Base-by-base conservation (phyloP, 2,113 vertebrate genomes). In the Barbus barbus region DNA sequence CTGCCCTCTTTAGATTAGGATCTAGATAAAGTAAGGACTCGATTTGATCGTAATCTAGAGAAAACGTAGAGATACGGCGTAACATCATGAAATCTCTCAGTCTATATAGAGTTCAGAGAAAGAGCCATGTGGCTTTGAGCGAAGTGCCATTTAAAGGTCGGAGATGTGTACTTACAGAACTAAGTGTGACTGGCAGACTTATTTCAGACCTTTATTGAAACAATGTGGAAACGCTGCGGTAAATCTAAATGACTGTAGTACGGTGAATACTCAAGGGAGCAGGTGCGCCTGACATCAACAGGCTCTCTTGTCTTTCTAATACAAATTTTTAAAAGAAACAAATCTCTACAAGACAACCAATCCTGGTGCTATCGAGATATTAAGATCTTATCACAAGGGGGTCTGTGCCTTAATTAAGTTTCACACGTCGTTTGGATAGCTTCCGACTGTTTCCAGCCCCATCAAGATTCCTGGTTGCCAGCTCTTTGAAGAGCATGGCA, bases 131-230 rank as follows among this genome's bases (percentile, higher is more conserved):
- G n/a, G 38, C 56, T 83, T 60, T 83, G 86, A 69, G 75, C 53
- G 76, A 58, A 74, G 82, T 83, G 78, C 74, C 81, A 87, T 81
- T 87, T 76, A 80, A 71, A 87, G 63, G 81, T 81, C 58, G 73
- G 75, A 83, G 81, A 63, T 51, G 76, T 24, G 24, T 81, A 69
- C 71, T 61, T 81, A 83, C 81, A 58, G 44, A 76, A 81, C 58
- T 61, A 79, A 72, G 79, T 83, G 58, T 77, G 61, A 87, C 38
- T 87, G 78, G 58, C 83, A 85, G 67, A 51, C 33, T 79, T 36
- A 71, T 46, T 78, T 69, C 58, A 60, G 60, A 20, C 73, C 74
- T 82, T 72, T 83, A 85, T 31, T 33, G 6, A 73, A 69, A 77
- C 78, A 80, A 80, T 65, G 60, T 65, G 78, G 60, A 80, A 80